These are phyloP conservation scores for Phacellophora camtschatica DNA, from an alignment of 30 jellyfish, hydroid and myxozoan genomes.

Conservation along the genomic window DNA sequence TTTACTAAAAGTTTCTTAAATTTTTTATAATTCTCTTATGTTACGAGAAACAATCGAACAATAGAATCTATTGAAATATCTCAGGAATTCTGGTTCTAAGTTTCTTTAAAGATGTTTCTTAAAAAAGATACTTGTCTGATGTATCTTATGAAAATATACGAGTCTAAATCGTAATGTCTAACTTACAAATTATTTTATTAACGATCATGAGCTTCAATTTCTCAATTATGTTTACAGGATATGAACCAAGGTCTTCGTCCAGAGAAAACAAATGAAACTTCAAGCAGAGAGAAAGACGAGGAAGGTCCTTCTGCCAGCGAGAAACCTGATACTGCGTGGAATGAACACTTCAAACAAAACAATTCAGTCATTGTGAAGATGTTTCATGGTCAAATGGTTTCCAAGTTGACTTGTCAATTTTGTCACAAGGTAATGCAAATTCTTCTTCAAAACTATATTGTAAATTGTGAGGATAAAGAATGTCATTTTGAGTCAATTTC, in stretches of 20 bases:
- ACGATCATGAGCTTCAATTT: no score
- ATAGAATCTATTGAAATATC: no score
- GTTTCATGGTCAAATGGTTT: conserved; percentile 97
- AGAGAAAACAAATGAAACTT: conserved; percentile 42
- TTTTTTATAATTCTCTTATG: no score
- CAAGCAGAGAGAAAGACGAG: conserved; percentile 71
- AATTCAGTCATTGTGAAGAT: conserved; percentile 79
- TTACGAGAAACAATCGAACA: no score
- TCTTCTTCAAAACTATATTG: neutral
- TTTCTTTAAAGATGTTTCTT: no score
- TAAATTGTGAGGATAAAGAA: neutral
- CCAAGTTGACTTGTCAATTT: conserved; percentile 81
- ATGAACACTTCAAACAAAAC: conserved; percentile 73
- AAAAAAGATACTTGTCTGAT: no score
- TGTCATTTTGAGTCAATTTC: no score
- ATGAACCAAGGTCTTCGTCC: conserved; percentile 57
- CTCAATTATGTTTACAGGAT: conserved; percentile 55
- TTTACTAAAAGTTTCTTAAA: no score
- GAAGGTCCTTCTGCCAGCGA: conserved; percentile 61
- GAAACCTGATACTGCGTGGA: conserved; percentile 92
- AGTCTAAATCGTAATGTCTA: no score
- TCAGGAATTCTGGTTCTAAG: no score
- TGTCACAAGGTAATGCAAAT: conserved; percentile 80
- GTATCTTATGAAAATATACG: no score
- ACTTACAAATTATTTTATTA: no score